These are phyloP conservation scores for Smutsia temminckii DNA, from an alignment of 2,797 vertebrate species.

Conservation along the genomic window DNA sequence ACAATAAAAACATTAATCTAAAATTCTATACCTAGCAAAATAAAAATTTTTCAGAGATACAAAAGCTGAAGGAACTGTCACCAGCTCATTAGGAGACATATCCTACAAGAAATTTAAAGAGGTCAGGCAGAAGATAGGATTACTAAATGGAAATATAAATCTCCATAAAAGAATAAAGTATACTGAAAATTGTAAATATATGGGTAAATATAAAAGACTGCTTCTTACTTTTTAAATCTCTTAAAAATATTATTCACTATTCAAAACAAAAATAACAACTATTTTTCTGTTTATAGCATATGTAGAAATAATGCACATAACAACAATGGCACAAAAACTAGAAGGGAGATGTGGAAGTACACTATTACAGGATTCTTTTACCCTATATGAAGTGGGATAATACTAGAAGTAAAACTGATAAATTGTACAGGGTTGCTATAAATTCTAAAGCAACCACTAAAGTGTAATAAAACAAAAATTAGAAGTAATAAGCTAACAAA, in stretches of 20 bases:
- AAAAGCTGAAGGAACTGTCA: background rate
- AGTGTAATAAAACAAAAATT: background rate
- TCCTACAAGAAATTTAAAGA: conserved; percentile 17
- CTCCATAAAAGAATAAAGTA: background rate
- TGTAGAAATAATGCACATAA: background rate
- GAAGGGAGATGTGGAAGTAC: background rate
- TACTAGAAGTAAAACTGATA: background rate
- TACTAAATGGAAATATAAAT: conserved; percentile 33
- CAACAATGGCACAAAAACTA: background rate
- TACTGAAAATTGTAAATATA: background rate
- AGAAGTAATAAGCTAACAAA: background rate
- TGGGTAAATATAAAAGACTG: background rate
- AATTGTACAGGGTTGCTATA: background rate
- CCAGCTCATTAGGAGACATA: background rate
- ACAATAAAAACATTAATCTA: background rate
- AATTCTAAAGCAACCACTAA: background rate
- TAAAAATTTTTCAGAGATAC: conserved; percentile 17
- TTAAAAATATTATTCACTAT: conserved; percentile 7
- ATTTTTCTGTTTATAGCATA: conserved; percentile 15
- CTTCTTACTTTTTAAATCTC: conserved; percentile 8
- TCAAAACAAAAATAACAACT: conserved; percentile 46
- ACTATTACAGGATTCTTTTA: background rate
- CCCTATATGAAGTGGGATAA: background rate
- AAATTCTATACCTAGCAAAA: conserved; percentile 21
- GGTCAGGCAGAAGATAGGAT: background rate